phyloP scores from a whole-genome alignment of 2,888 invertebrate genomes.

The Cryptocheilus praepositus region DNA sequence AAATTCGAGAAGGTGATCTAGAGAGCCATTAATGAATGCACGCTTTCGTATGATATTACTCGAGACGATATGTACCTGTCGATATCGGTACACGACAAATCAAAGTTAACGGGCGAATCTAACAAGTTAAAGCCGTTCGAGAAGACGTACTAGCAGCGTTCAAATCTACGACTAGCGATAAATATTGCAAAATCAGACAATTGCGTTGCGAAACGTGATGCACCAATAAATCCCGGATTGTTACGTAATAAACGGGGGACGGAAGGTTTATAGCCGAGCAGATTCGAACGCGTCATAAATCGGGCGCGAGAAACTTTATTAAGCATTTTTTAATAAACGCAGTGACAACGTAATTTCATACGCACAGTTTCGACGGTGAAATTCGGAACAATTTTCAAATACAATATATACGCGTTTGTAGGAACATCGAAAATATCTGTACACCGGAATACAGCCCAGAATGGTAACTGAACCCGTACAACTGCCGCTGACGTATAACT shows the following conservation, averaged over 20 bases:
- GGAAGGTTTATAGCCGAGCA: constrained; percentile 3
- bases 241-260: neutral
- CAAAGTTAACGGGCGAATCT: constrained; percentile 3
- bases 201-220: neutral
- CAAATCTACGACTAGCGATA: constrained; percentile 5
- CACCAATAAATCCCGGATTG: constrained; percentile 4
- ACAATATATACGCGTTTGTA: no score
- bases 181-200: constrained; percentile 5
- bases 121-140: neutral
- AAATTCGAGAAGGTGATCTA: neutral
- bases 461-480: no score
- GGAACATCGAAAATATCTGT: neutral
- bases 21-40: neutral
- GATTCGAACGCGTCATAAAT: neutral
- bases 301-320: neutral
- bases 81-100: constrained; percentile 2
- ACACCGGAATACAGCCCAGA: neutral
- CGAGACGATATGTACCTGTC: no score
- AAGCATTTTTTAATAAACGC: no score
- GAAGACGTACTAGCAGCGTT: constrained; percentile 1
- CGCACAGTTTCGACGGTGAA: no score
- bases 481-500: no score
- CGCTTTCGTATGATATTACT: no score
- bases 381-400: no score
- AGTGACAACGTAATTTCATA: no score